phyloP scores from a whole-genome alignment of 2,113 vertebrate genomes.

The Chaetodon auriga region DNA sequence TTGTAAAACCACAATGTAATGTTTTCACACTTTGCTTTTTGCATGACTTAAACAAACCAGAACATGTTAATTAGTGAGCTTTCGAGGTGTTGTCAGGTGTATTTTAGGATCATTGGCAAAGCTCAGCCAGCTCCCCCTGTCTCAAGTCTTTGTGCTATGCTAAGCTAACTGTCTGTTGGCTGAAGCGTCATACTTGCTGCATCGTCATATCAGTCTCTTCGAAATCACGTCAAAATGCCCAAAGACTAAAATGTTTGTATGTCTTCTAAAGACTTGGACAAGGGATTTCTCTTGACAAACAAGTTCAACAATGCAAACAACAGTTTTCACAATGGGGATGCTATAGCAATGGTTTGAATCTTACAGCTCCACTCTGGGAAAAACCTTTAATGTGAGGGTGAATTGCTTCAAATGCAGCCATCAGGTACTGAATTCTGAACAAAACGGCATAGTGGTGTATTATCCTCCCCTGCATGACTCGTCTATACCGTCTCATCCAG shows the following conservation, averaged over 20 bases:
- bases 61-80: no score
- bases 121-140: no score
- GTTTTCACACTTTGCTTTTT: no score
- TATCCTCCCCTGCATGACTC: not conserved
- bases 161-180: no score
- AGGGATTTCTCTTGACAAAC: not conserved
- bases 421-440: no score
- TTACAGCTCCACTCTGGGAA: not conserved
- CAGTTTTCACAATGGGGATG: not conserved
- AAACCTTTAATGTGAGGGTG: no score
- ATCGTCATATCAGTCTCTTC: not conserved
- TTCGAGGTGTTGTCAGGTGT: no score
- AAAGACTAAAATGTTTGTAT: not conserved
- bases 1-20: not conserved
- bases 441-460: not conserved
- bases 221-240: not conserved
- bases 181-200: not conserved
- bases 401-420: no score
- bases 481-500: slow-evolving; percentile 38
- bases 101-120: no score
- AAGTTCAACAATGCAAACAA: not conserved
- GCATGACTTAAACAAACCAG: no score
- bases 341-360: not conserved
- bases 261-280: not conserved
- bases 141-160: no score